Evolutionary conservation across 2,888 invertebrate genomes (phyloP), one percentile per base, ranked within the genome.

Genomic region (Temnothorax rugatulus): DNA sequence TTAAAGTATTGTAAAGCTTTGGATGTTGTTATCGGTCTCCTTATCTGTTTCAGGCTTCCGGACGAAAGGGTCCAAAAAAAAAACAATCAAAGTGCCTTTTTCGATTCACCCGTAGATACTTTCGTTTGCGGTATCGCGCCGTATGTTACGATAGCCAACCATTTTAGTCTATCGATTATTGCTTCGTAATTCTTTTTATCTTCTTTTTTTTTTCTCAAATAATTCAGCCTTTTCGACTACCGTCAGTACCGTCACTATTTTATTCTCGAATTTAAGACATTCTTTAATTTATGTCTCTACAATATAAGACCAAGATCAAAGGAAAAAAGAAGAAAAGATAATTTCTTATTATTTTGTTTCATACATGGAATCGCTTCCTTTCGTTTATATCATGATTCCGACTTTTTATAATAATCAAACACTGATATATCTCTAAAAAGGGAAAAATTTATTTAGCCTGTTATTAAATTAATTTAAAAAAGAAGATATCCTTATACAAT

Each of bases 161-260:
- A 83, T 84, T 86, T 87, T 86, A 69, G 77, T 83, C 76, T 54
- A 85, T 88, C 85, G 84, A 88, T 84, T 88, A 88, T 86, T 41
- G 76, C 59, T 81, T 68, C 61, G 63, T 76, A 68, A 74, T 84
- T 83, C 61, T 9, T 13, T 57, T 74, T 15, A 25, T 25, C 21
- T 63, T 68, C 63, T 63, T 52, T 41, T 68, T 68, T 63, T 52
- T 41, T 25, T 9, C 64, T 44, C 82, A 29, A 79, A n/a, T 34
- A 71, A 84, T 69, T 71, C 11, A 57, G 29, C 44, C n/a, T 25
- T 21, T 59, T 13, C 66, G 25, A 9, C 29, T 63, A 41, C 50
- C 64, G 7, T 47, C 52, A 74, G 15, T 52, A 29, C 21, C 41
- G 2, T 15, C 29, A 29, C 29, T 29, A 4, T 8, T 54, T 41